phyloP scores from a whole-genome alignment of 2,113 vertebrate genomes.

The Atractosteus spatula region DNA sequence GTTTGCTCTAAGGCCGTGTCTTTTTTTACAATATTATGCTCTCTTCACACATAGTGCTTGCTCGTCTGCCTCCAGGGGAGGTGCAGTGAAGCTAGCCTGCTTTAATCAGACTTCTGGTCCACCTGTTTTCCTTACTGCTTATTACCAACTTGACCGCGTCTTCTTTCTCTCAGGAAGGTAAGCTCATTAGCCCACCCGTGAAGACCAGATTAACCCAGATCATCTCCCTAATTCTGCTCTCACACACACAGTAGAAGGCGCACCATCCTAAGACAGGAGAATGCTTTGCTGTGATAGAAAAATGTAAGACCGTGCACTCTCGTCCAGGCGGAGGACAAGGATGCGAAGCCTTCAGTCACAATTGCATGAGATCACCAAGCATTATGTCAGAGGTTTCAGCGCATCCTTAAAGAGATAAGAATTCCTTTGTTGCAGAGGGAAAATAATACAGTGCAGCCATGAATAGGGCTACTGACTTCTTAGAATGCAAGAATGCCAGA shows the following conservation, averaged over 20 bases:
- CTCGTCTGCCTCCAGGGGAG: background rate
- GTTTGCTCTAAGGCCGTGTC: background rate
- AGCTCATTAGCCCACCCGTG: slow-evolving; percentile 57
- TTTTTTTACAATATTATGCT: too few species aligned
- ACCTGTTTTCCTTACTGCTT: background rate
- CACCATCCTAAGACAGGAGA: slow-evolving; percentile 8
- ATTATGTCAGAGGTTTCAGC: slow-evolving; percentile 36
- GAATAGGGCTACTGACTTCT: background rate
- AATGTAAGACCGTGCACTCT: background rate
- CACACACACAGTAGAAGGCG: background rate
- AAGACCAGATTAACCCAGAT: slow-evolving; percentile 62
- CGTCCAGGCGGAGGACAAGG: background rate
- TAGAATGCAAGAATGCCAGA: background rate
- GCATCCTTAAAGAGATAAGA: slow-evolving; percentile 10
- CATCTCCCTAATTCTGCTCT: slow-evolving; percentile 46
- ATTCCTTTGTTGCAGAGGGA: slow-evolving; percentile 19
- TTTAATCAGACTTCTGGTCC: slow-evolving; percentile 3
- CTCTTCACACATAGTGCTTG: background rate
- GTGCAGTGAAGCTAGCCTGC: background rate
- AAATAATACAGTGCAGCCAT: slow-evolving; percentile 12
- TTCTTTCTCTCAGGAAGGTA: slow-evolving; percentile 32
- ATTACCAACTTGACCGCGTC: background rate
- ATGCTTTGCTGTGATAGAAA: background rate
- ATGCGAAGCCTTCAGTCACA: background rate
- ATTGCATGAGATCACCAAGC: slow-evolving; percentile 19